Evolutionary conservation across 2,888 invertebrate species (phyloP).

Genomic region (Argyresthia goedartella): DNA sequence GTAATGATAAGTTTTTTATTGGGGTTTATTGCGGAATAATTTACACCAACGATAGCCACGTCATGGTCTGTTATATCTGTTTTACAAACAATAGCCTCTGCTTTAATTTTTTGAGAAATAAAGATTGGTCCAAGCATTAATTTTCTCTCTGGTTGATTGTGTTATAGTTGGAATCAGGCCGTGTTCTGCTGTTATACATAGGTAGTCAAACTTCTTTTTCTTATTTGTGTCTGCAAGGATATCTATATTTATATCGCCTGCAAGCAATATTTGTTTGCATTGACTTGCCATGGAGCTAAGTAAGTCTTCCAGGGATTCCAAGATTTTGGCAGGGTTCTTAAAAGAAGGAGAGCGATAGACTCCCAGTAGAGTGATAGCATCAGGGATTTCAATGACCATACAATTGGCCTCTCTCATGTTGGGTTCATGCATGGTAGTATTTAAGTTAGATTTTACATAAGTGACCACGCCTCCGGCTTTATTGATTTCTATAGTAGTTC

Average conservation of each 20-base stretch:
- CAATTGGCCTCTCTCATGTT: not conserved
- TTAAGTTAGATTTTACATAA: not conserved
- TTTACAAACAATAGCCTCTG: not conserved
- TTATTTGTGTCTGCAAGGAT: not conserved
- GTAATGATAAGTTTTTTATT: too few relatives aligned
- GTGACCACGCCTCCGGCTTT: not conserved
- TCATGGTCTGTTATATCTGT: not conserved
- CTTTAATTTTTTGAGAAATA: not conserved
- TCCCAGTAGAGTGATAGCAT: not conserved
- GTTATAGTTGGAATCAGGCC: not conserved
- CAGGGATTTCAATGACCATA: not conserved
- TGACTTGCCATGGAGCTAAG: not conserved
- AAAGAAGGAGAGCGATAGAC: constrained; percentile 4
- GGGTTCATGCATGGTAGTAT: not conserved
- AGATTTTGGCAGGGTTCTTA: not conserved
- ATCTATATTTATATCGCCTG: constrained; percentile 2
- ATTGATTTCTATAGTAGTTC: too few relatives aligned
- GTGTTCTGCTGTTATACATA: constrained; percentile 2
- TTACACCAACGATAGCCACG: not conserved
- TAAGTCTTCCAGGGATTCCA: not conserved
- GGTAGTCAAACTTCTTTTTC: not conserved
- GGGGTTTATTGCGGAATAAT: not conserved
- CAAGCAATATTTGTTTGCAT: not conserved
- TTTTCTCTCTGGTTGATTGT: not conserved
- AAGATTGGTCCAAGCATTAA: not conserved